Percentiles rank a stretch among this genome's conserved stretches.
These are phyloP conservation scores for Lasius platythorax DNA, from an alignment of 2,888 invertebrate genomes.

Conservation along the genomic window DNA sequence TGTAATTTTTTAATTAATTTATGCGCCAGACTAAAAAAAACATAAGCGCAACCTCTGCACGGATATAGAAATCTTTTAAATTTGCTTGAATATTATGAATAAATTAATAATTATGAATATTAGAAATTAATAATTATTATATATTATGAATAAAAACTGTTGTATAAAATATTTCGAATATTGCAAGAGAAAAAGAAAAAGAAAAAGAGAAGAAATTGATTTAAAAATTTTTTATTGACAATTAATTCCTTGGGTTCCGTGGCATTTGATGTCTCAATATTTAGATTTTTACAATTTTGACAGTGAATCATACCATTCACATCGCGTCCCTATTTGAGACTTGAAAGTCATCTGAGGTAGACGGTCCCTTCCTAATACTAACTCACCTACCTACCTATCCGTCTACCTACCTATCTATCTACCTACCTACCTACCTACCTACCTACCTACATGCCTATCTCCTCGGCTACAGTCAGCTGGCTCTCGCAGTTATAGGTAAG, in stretches of 20 bases:
- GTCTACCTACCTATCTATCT: constrained; percentile 38
- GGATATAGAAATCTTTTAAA: background rate
- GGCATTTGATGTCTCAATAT: background rate
- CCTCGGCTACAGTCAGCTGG: constrained; percentile 37
- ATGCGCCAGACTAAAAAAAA: background rate
- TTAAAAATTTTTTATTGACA: background rate
- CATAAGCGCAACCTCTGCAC: background rate
- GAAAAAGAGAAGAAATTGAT: background rate
- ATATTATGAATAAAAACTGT: background rate
- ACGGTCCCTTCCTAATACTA: constrained; percentile 49
- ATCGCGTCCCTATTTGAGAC: constrained; percentile 19
- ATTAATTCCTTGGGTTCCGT: background rate
- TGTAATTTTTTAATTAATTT: background rate
- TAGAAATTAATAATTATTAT: background rate
- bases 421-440: constrained; percentile 36
- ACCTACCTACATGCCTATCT: constrained; percentile 43
- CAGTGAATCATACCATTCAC: constrained; percentile 33
- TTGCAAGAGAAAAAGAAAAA: background rate
- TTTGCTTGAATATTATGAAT: background rate
- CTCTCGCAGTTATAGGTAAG: constrained; percentile 59
- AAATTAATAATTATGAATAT: background rate
- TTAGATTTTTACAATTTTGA: background rate
- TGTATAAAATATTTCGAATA: background rate
- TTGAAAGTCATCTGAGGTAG: constrained; percentile 49
- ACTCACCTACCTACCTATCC: constrained; percentile 56